Evolutionary conservation across 2,797 vertebrate genomes (phyloP), one percentile per base, ranked within the genome.

Genomic region (Helicolenus hilgendorfi): DNA sequence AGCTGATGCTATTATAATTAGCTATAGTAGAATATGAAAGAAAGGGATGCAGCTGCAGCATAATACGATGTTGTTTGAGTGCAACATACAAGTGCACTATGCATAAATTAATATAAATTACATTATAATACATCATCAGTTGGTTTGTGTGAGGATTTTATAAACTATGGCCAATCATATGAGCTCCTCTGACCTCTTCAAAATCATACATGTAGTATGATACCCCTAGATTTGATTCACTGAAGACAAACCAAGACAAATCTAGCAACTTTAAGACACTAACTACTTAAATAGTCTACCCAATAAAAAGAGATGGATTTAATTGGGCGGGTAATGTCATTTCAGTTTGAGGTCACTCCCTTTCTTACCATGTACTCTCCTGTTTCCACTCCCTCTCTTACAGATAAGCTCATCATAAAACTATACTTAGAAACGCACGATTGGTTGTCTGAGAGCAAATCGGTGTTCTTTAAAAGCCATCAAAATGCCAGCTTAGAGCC

Each of bases 401-500:
- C 29, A 77, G 38, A 83, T 35, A 80, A 27, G 4, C 72, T 76
- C 38, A 64, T 24, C 68, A 69, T 45, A 73, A 64, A 84, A 29
- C 59, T 67, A 62, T 77, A 83, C 73, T 86, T 83, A 38, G 70
- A 84, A 79, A 77, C 18, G 4, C 63, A 76, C 45, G 22, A 45
- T 77, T 77, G 41, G 49, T 79, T 91, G 72, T 88, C 77, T 87
- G 58, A 53, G 64, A 75, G 81, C 29, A 91, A 85, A 79, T 86
- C 49, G 15, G 31, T 41, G 71, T 82, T 84, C 74, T 88, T 85
- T 85, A 81, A 91, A 89, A 89, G 78, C 56, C 89, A 78, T 89
- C 74, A 91, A 86, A 92, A 92, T 91, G 77, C 79, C 88, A 87
- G 8, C 20, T 78, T 78, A 88, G 73, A 90, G 60, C 84, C 77